These are phyloP conservation scores for Cyanoliseus patagonus DNA, from an alignment of 2,113 vertebrate genomes.

Conservation along the genomic window DNA sequence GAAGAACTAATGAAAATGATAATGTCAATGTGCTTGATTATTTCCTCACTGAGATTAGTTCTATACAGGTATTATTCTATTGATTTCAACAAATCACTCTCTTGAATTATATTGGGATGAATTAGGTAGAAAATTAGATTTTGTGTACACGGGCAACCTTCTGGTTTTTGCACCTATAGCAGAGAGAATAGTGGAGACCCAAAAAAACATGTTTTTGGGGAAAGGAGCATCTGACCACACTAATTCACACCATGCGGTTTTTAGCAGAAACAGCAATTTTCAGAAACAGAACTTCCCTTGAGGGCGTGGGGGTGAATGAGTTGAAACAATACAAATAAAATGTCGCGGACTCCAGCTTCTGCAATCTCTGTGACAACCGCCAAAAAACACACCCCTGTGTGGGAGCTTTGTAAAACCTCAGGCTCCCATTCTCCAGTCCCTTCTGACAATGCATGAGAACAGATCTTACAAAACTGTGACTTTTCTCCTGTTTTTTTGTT, in stretches of 20 bases:
- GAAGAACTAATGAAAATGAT: not conserved
- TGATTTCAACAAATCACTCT: not conserved
- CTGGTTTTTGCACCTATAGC: not conserved
- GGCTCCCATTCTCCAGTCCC: not conserved
- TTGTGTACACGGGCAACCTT: not conserved
- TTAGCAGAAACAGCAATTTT: constrained; percentile 2
- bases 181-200: not conserved
- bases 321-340: constrained; percentile 19
- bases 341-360: not conserved
- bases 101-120: not conserved
- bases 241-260: not conserved
- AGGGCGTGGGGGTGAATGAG: not conserved
- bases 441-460: not conserved
- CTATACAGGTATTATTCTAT: not conserved
- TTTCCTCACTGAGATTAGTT: not conserved
- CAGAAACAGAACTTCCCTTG: not conserved
- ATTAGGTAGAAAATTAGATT: not conserved
- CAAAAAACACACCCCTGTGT: not conserved
- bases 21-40: not conserved
- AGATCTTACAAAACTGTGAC: not conserved
- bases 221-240: not conserved
- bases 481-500: not conserved
- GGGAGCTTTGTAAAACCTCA: constrained; percentile 18
- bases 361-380: not conserved
- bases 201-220: not conserved